Base-by-base conservation (phyloP, 1,140 invertebrate genomes). In the Euwallacea fornicatus region DNA sequence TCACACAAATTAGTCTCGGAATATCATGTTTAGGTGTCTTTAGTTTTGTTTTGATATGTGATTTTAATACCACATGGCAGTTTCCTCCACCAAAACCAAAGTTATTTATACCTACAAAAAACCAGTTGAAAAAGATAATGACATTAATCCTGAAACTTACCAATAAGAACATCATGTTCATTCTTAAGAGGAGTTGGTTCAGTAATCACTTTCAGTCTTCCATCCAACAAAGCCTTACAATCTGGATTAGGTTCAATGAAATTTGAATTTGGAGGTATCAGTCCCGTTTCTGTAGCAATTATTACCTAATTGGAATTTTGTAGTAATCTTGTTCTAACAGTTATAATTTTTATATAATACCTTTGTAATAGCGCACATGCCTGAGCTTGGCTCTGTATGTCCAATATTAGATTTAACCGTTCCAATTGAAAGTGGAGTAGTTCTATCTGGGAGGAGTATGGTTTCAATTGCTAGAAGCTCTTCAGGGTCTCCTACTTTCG, bases 351-450 rank as follows among this genome's bases (percentile, higher is more conserved):
- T 60, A n/a, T 66, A 21, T 46, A 42, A 80, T 75, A 94, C 90
- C 84, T 97, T 97, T 4, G 90, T 88, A 46, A 97, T 76, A 0
- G 93, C 91, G 80, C 92, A 94, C 0, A 94, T 82, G 69, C 95
- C 95, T 44, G 94, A 96, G 2, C 92, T 91, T 7, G 94, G 90
- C 82, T 98, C 97, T 0, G 92, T 87, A 80, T 98, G 97, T 0
- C 97, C 97, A 77, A 97, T 86, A 81, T 97, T 98, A 0, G 95
- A 95, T 80, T 98, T 98, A 0, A 96, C 86, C 0, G 95, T 94
- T 6, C 96, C 96, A 73, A 98, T 91, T 42, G 87, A 81, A 0
- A 98, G 83, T 0, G 95, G 93, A 1, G 82, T 83, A 0, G 76
- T 84, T 15, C 90, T 83, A 7, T 87, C 87, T 6, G 84, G 87